Evolutionary conservation across 1,140 invertebrate genomes (phyloP).

Genomic region (Chlorops oryzae): DNA sequence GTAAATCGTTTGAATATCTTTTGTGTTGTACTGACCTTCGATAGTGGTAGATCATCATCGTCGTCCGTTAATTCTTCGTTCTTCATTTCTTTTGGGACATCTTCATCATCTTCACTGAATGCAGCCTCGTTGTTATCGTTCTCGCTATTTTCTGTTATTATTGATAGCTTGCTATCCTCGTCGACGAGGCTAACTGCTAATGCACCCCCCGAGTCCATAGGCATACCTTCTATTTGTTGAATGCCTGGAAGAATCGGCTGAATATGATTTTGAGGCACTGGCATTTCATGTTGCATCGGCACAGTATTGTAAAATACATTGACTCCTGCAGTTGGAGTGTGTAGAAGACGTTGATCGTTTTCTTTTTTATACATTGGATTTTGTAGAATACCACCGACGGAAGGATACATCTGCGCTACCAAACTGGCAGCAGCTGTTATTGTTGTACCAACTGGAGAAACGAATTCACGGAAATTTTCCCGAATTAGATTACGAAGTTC

Average conservation of each 20-base stretch:
- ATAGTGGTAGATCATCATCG: conserved; percentile 77
- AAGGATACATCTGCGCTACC: conserved; percentile 11
- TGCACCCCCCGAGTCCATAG: conserved; percentile 38
- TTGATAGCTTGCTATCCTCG: conserved; percentile 26
- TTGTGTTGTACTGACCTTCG: conserved; percentile 52
- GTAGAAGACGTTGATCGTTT: conserved; percentile 24
- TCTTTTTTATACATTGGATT: conserved; percentile 31
- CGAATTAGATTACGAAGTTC: conserved; percentile 79
- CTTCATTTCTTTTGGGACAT: conserved; percentile 51
- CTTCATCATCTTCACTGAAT: conserved; percentile 77
- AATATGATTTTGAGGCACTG: conserved; percentile 13
- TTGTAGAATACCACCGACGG: conserved; percentile 21
- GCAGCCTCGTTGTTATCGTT: conserved; percentile 57
- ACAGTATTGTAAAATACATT: conserved; percentile 5
- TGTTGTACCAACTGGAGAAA: conserved; percentile 56
- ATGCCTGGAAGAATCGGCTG: conserved; percentile 23
- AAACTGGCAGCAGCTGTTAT: conserved; percentile 26
- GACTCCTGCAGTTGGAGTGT: conserved; percentile 7
- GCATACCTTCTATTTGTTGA: conserved; percentile 46
- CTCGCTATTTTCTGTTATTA: conserved; percentile 17
- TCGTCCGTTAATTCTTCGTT: conserved; percentile 70
- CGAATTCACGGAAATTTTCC: conserved; percentile 90
- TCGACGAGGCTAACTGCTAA: conserved; percentile 23
- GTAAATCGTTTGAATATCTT: not conserved
- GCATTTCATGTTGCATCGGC: conserved; percentile 4